A percentile compares a stretch with the other conserved stretches of the same genome.
These are phyloP conservation scores for Sepioteuthis lessoniana DNA, from an alignment of 2,888 invertebrate genomes.

Conservation along the genomic window DNA sequence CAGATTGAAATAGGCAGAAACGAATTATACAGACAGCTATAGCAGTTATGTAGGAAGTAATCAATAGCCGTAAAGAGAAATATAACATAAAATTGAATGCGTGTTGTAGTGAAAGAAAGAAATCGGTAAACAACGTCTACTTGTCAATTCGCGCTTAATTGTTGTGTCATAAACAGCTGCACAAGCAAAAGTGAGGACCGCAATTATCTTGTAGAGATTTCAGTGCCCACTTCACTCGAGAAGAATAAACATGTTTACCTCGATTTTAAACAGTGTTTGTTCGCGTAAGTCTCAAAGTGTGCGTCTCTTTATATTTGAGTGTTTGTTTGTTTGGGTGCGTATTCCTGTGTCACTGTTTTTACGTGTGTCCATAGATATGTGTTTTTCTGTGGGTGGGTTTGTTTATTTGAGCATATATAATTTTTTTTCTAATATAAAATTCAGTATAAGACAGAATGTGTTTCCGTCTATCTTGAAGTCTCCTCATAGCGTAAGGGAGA, in stretches of 20 bases:
- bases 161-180: conserved; percentile 21
- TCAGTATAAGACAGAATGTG: too few species aligned
- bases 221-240: background rate
- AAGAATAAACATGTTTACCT: conserved; percentile 33
- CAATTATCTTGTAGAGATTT: background rate
- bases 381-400: too few species aligned
- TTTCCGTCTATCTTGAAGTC: too few species aligned
- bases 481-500: too few species aligned
- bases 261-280: background rate
- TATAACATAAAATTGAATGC: background rate
- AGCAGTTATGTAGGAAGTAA: background rate
- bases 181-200: background rate
- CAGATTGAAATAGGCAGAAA: background rate
- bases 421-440: too few species aligned
- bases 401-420: too few species aligned
- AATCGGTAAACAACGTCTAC: background rate
- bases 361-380: too few species aligned
- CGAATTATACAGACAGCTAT: background rate
- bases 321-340: background rate
- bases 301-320: background rate
- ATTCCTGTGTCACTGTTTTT: background rate
- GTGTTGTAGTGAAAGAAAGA: background rate
- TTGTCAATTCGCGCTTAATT: background rate
- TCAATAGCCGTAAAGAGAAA: background rate
- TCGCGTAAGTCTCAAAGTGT: background rate